Evolutionary conservation across 2,888 invertebrate genomes (phyloP), one percentile per base, ranked within the genome.

Genomic region (Amblyteles armatorius): DNA sequence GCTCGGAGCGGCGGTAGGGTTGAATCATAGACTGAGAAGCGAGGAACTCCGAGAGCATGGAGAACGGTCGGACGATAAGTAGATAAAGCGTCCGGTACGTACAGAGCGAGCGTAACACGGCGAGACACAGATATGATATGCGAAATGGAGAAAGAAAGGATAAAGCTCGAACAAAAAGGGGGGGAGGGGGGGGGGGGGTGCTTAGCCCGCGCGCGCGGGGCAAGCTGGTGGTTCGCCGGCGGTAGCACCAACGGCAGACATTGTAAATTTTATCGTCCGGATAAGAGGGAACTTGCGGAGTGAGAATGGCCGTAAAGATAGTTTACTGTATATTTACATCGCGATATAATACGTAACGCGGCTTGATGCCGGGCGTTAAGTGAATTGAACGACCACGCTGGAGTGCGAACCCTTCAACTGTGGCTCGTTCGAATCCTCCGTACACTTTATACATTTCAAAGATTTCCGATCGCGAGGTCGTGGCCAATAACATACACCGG

Each of bases 231-330:
- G 63, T 16, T 67, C 50, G 65, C 60, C 84, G 29, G 19, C 68
- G 26, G 68, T 71, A 67, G 79, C 60, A 81, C 72, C 55, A 79
- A 77, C 85, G 87, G 85, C 90, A 91, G 91, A 89, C 91, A 89
- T 88, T 90, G 91, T 92, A 92, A 91, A 91, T 90, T 92, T 92
- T 91, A 92, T 92, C 91, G 90, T 87, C 83, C 83, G 91, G 90
- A 91, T 92, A 92, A 91, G 89, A 89, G 90, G 87, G 87, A 90
- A 90, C 89, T 91, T 88, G 90, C 89, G 89, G 90, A 88, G 90
- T 26, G 57, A 48, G 57, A 89, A 90, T 87, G 88, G 87, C 90
- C 91, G 89, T 92, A 91, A 92, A 91, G 90, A 90, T 90, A 87
- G 90, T 91, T 91, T 90, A 91, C 88, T 89, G 91, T 90, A 89